A percentile compares a stretch with the other conserved stretches of the same genome.
phyloP scores from a whole-genome alignment of 2,113 vertebrate species.

The Orthonyx spaldingii region DNA sequence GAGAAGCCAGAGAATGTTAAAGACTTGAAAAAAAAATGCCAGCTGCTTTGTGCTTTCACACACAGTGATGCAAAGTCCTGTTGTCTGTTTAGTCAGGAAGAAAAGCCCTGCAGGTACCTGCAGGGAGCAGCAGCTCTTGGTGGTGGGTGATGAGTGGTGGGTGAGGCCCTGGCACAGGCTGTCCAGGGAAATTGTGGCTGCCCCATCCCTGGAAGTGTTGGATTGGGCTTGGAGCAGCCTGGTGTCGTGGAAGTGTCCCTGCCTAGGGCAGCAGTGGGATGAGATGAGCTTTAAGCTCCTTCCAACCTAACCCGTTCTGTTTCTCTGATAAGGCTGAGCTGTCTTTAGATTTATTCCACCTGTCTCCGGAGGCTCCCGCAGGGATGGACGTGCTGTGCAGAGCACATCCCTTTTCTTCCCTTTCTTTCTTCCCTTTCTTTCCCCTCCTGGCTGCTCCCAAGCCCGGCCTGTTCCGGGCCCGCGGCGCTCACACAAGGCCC shows the following conservation, averaged over 20 bases:
- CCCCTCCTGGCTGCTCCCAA: background rate
- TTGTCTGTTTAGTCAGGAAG: background rate
- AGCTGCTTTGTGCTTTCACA: background rate
- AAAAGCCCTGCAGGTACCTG: fast-evolving
- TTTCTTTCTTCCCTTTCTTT: background rate
- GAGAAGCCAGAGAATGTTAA: conserved; percentile 41
- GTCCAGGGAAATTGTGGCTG: background rate
- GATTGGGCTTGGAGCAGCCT: background rate
- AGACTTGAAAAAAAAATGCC: background rate
- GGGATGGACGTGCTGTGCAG: background rate
- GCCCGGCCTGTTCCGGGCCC: background rate
- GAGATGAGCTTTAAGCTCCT: background rate
- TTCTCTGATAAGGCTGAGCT: background rate
- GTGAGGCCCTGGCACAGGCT: background rate
- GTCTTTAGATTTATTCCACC: background rate
- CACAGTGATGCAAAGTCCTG: background rate
- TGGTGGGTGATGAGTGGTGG: background rate
- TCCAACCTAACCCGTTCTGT: background rate
- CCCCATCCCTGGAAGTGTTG: background rate
- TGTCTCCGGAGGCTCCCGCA: fast-evolving
- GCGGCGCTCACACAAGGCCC: background rate
- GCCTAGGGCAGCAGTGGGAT: background rate
- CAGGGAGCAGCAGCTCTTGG: background rate
- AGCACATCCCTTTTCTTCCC: background rate
- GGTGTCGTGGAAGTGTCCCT: fast-evolving